Base-by-base conservation (phyloP, 2,113 vertebrate species). In the Manacus vitellinus region DNA sequence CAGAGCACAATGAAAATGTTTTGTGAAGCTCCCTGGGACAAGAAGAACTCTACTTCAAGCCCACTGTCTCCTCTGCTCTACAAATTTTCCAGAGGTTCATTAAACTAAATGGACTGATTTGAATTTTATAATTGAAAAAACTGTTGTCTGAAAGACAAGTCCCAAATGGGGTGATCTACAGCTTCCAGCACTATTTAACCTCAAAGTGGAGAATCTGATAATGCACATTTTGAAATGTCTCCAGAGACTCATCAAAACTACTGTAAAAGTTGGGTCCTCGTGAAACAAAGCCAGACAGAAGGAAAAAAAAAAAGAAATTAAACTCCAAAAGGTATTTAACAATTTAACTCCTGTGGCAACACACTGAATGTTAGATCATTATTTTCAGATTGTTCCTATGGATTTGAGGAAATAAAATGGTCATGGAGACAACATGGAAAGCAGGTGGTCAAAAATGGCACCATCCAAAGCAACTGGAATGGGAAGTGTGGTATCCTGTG, bases 61-160 rank as follows among this genome's bases (percentile, higher is more conserved):
- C 37, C 33, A 27, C 21, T 18, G 61, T 44, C 79, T 89, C 33
- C 12, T 13, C 21, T 2, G 28, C 62, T 84, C 44, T 9, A 12
- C 71, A 72, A 5, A 56, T 33, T 92, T 92, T 92, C 92, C 61
- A 75, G 43, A 80, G 35, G 28, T 94, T 94, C 92, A 94, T 96
- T 92, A 95, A 95, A 88, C 66, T 73, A 94, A 90, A 85, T 13
- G n/a, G 85, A 85, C 39, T 91, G 91, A 95, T 92, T 96, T 97
- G 80, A 95, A 88, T 96, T 96, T 95, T 96, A 88, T 97, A 96
- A 97, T 97, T 96, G 95, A 97, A 97, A 97, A 97, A 96, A 88
- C 35, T 94, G 92, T 92, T 95, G 83, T 95, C 89, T 97, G 73
- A 62, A 81, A 95, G 81, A 84, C 37, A 79, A 91, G 31, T 97